phyloP scores from a whole-genome alignment of 2,888 invertebrate species.

The Tenthredo mesomela region DNA sequence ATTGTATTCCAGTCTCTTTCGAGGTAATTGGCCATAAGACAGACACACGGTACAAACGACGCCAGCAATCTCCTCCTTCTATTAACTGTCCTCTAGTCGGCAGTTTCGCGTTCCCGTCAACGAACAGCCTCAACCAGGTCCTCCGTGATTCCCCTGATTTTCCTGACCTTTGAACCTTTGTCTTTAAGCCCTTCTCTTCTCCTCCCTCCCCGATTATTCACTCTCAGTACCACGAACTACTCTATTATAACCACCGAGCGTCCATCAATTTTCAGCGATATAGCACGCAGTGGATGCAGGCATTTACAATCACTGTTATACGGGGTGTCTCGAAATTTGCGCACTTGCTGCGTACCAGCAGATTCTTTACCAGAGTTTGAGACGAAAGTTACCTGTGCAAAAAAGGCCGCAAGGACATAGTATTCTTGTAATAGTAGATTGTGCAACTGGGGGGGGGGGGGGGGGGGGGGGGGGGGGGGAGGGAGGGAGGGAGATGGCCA shows the following conservation, averaged over 20 bases:
- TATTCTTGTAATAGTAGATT: too few relatives aligned
- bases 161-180: conserved; percentile 12
- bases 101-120: background rate
- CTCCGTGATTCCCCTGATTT: background rate
- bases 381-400: too few relatives aligned
- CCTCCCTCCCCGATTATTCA: background rate
- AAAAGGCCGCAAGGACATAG: too few relatives aligned
- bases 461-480: too few relatives aligned
- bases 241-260: conserved; percentile 12
- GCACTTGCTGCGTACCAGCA: too few relatives aligned
- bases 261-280: background rate
- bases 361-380: too few relatives aligned
- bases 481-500: too few relatives aligned
- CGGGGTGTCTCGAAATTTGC: too few relatives aligned
- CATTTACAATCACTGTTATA: background rate
- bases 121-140: background rate
- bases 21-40: background rate
- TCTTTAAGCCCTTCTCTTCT: background rate
- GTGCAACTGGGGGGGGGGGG: too few relatives aligned
- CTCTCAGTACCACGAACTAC: background rate
- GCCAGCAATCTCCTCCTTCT: background rate
- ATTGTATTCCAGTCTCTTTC: background rate
- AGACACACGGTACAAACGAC: background rate
- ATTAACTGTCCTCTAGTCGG: background rate
- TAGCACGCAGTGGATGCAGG: background rate